A percentile compares a stretch with the other conserved stretches of the same genome.
These are phyloP conservation scores for Petrolisthes manimaculis DNA, from an alignment of 2,888 invertebrate genomes.

Conservation along the genomic window DNA sequence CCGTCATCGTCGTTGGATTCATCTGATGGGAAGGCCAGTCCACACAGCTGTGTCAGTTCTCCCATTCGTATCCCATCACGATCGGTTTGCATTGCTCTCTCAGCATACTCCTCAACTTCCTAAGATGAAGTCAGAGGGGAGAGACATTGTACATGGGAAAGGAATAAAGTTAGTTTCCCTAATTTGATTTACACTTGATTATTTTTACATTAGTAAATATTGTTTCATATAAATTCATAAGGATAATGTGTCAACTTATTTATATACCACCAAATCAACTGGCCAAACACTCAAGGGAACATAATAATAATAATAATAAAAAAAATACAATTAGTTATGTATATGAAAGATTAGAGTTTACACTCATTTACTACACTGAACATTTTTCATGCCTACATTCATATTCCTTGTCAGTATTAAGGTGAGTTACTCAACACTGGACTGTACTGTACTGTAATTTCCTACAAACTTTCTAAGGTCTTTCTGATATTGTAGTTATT, in stretches of 20 bases:
- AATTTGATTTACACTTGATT: background rate
- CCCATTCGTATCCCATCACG: slow-evolving; percentile 24
- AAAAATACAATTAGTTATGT: background rate
- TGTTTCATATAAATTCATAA: background rate
- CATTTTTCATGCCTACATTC: too few relatives aligned
- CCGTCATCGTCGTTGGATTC: background rate
- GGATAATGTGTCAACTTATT: background rate
- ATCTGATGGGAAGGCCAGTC: slow-evolving; percentile 59
- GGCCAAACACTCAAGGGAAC: background rate
- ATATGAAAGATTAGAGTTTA: too few relatives aligned
- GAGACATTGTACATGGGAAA: background rate
- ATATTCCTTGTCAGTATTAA: too few relatives aligned
- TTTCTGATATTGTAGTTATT: too few relatives aligned
- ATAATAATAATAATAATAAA: background rate
- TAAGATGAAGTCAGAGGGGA: background rate
- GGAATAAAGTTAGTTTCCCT: too few relatives aligned
- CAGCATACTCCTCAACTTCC: slow-evolving; percentile 21
- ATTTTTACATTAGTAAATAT: background rate
- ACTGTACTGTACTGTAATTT: too few relatives aligned
- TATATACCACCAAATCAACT: background rate
- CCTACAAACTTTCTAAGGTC: too few relatives aligned
- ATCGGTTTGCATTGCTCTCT: slow-evolving; percentile 24
- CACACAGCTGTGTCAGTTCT: slow-evolving; percentile 62
- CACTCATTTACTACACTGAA: too few relatives aligned
- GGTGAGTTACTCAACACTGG: too few relatives aligned